Evolutionary conservation across 2,888 invertebrate species (phyloP).

Genomic region (Lasius fuliginosus): DNA sequence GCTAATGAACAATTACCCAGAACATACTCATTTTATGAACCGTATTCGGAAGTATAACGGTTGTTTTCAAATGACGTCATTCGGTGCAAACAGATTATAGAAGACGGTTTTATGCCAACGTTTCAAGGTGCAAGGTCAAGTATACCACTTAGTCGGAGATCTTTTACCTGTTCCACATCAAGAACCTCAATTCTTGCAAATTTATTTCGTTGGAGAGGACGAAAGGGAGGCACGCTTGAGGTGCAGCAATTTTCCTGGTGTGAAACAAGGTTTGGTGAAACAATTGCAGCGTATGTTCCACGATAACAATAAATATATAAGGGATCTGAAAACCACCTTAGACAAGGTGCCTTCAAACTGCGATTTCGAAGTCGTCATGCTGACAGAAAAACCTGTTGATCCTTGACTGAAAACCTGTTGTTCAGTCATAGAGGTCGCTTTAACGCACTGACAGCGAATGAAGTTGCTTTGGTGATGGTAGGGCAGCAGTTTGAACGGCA

Average conservation of each 20-base stretch:
- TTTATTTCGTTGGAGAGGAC: background rate
- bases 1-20: too few relatives aligned
- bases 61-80: too few relatives aligned
- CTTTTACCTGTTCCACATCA: background rate
- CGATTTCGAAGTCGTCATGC: background rate
- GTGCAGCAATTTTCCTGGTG: too few relatives aligned
- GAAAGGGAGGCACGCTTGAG: too few relatives aligned
- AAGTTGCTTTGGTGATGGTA: background rate
- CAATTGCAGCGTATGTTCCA: background rate
- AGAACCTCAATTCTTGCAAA: background rate
- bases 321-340: background rate
- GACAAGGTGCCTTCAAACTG: background rate
- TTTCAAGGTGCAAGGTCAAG: background rate
- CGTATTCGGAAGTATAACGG: too few relatives aligned
- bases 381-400: background rate
- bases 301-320: background rate
- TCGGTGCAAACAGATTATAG: too few relatives aligned
- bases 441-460: background rate
- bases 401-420: background rate
- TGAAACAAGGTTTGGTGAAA: background rate
- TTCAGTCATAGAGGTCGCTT: background rate
- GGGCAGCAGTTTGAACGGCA: background rate
- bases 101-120: too few relatives aligned
- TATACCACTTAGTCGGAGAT: background rate
- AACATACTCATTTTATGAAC: too few relatives aligned